Percentiles rank a stretch among this genome's conserved stretches.
These are phyloP conservation scores for Odontamblyopus lacepedii DNA, from an alignment of 2,797 vertebrate species.

Conservation along the genomic window DNA sequence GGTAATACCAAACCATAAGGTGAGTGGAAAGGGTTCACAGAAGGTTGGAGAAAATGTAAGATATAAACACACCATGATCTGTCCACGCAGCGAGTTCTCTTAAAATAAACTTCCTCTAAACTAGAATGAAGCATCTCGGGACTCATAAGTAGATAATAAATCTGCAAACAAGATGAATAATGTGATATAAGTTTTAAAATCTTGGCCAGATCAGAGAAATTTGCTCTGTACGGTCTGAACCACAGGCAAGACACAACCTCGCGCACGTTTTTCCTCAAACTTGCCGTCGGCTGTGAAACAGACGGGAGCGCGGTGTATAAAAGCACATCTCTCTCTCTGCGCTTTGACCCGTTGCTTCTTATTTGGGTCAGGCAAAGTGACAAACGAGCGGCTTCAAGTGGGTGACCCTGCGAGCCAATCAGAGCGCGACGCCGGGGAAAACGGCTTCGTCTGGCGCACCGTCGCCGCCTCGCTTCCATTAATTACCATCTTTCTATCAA, in stretches of 20 bases:
- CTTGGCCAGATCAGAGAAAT: too few species aligned
- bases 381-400: slow-evolving; percentile 55
- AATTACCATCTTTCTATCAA: slow-evolving; percentile 79
- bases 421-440: slow-evolving; percentile 48
- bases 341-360: slow-evolving; percentile 53
- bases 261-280: neutral
- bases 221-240: neutral
- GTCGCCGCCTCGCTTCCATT: slow-evolving; percentile 70
- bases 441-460: slow-evolving; percentile 60
- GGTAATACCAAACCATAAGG: too few species aligned
- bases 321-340: slow-evolving; percentile 36
- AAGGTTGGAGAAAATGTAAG: too few species aligned
- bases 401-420: slow-evolving; percentile 60
- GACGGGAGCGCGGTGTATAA: neutral
- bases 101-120: too few species aligned
- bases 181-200: too few species aligned
- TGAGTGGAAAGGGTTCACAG: too few species aligned
- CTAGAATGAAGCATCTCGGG: too few species aligned
- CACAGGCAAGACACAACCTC: too few species aligned
- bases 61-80: too few species aligned
- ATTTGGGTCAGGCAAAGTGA: slow-evolving; percentile 69
- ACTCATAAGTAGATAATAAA: too few species aligned
- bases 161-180: too few species aligned
- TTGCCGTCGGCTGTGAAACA: neutral
- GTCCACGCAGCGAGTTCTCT: too few species aligned